phyloP scores from a whole-genome alignment of 2,113 vertebrate species.

The Notothenia rossii region DNA sequence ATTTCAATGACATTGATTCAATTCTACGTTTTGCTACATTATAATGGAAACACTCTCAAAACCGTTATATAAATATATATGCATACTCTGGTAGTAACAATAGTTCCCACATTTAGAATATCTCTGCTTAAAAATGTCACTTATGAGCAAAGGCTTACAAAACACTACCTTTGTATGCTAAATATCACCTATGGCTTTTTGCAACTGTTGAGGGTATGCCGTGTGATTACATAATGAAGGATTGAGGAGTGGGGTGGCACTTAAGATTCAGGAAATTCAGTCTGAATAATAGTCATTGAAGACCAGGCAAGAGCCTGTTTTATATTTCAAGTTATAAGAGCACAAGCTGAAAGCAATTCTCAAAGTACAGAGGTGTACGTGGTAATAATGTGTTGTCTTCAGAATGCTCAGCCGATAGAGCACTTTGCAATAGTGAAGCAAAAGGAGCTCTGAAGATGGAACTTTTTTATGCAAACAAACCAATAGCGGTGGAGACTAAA shows the following conservation, averaged over 20 bases:
- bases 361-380: conserved; percentile 10
- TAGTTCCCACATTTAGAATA: background rate
- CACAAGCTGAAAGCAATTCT: conserved; percentile 44
- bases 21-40: background rate
- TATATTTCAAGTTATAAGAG: conserved; percentile 31
- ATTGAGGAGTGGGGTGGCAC: conserved; percentile 33
- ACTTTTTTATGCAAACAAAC: conserved; percentile 3
- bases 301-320: conserved; percentile 36
- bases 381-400: conserved; percentile 38
- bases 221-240: conserved; percentile 55
- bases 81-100: background rate
- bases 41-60: background rate
- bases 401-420: conserved; percentile 12
- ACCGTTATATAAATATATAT: background rate
- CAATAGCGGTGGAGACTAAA: background rate
- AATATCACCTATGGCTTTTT: conserved; percentile 53
- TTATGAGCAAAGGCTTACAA: conserved; percentile 33
- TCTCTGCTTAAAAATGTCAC: conserved; percentile 42
- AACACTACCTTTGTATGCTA: conserved; percentile 42
- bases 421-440: conserved; percentile 1
- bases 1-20: background rate
- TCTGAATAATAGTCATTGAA: conserved; percentile 49
- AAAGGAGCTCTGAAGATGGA: background rate
- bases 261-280: conserved; percentile 41
- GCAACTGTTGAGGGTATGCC: conserved; percentile 21